Base-by-base conservation (phyloP, 2,888 invertebrate species). In the Chrysina gloriosa region DNA sequence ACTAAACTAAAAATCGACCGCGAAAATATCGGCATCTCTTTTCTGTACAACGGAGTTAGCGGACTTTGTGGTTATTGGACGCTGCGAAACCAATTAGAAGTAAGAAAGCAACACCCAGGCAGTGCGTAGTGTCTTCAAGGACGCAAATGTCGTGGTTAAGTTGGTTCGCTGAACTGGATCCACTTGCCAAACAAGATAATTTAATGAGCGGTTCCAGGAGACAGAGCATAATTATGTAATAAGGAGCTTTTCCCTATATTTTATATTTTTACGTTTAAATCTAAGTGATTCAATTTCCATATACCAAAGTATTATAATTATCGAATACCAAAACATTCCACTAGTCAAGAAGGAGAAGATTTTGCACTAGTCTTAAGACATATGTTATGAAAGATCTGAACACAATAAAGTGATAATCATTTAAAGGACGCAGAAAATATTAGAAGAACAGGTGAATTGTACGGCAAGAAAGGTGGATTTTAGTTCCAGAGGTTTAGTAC, bases 111-210 rank as follows among this genome's bases (percentile, higher is more conserved):
- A n/a, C n/a, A n/a, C n/a, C n/a, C n/a, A n/a, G n/a, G n/a, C n/a
- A n/a, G n/a, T n/a, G n/a, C n/a, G n/a, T n/a, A n/a, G n/a, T n/a
- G n/a, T n/a, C n/a, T n/a, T n/a, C n/a, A n/a, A n/a, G n/a, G n/a
- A 80, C 83, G 69, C 75, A 79, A 65, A 78, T 84, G 71, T 81
- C 82, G 9, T 97, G 97, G 97, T 90, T 95, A 79, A 94, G 94
- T 82, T 85, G 97, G 63, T 97, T 97, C 85, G 94, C 96, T 36
- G 97, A 97, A 82, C 84, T 97, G 67, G 97, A 97, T 84, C 97
- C 97, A 0, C 85, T 97, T 31, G 90, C 95, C 7, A 95, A 96
- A 84, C 94, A 95, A 39, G 93, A 95, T 74, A 93, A 80, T 73
- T 82, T 73, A 45, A 69, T 16, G 16, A 47, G 25, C 23, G 64